A percentile compares a stretch with the other conserved stretches of the same genome.
These are phyloP conservation scores for Malaclemys terrapin DNA, from an alignment of 2,113 vertebrate species.

Conservation along the genomic window DNA sequence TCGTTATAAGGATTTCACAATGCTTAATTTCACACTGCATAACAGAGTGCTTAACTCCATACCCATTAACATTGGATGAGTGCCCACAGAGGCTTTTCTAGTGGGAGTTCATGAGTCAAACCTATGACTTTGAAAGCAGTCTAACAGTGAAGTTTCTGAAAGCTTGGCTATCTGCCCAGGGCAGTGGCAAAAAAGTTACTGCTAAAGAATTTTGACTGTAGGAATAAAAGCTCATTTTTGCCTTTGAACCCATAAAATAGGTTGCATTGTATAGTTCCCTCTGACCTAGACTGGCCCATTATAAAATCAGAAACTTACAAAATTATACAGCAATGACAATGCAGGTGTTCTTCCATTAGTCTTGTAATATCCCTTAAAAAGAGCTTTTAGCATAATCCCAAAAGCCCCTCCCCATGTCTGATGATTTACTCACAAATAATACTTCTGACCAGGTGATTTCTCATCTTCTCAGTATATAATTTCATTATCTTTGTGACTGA, in stretches of 20 bases:
- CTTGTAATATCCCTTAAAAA: not conserved
- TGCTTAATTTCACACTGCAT: not conserved
- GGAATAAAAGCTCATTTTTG: not conserved
- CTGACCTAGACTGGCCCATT: no score
- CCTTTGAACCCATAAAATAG: not conserved
- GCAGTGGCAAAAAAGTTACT: not conserved
- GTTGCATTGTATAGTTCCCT: accelerated
- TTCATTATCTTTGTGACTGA: not conserved
- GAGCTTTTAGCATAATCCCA: not conserved
- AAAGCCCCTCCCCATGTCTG: not conserved
- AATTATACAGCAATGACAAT: accelerated
- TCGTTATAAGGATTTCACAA: not conserved
- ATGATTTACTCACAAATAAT: accelerated
- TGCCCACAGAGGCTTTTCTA: not conserved
- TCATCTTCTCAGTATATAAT: not conserved
- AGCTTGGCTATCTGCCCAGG: not conserved
- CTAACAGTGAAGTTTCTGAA: not conserved
- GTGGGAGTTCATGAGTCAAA: accelerated
- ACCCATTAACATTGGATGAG: not conserved
- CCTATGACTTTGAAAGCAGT: not conserved
- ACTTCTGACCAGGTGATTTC: accelerated
- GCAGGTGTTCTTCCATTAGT: not conserved
- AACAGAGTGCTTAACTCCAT: not conserved
- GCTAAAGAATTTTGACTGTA: not conserved
- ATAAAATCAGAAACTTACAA: not conserved